phyloP scores from a whole-genome alignment of 2,888 invertebrate species.

The Macropis europaea region DNA sequence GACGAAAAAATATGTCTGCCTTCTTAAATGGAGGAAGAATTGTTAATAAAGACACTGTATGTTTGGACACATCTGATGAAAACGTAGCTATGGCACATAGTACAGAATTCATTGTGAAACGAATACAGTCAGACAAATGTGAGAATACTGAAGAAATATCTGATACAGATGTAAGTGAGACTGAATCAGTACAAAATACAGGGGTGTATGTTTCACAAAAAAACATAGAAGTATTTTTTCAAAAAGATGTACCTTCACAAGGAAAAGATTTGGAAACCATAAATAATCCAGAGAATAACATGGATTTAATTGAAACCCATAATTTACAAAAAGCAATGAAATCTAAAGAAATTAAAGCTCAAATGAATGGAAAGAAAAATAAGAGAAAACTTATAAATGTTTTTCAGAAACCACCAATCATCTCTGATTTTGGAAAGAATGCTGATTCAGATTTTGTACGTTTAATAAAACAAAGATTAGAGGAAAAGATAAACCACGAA shows the following conservation, averaged over 20 bases:
- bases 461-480: constrained; percentile 67
- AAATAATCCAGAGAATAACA: neutral
- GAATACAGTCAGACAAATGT: constrained; percentile 19
- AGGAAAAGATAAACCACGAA: constrained; percentile 32
- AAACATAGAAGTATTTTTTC: constrained; percentile 7
- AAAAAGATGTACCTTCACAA: neutral
- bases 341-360: constrained; percentile 27
- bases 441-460: constrained; percentile 62
- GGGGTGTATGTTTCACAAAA: neutral
- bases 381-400: constrained; percentile 9
- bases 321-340: neutral
- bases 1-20: constrained; percentile 70
- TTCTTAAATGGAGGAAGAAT: constrained; percentile 73
- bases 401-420: neutral
- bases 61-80: constrained; percentile 69
- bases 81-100: constrained; percentile 60
- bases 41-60: constrained; percentile 71
- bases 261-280: neutral
- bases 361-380: neutral
- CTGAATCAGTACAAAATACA: neutral
- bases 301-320: neutral
- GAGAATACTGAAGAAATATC: neutral
- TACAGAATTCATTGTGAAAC: constrained; percentile 68
- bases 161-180: neutral
- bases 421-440: neutral